Evolutionary conservation across 2,888 invertebrate genomes (phyloP).

Genomic region (Lycaena phlaeas): DNA sequence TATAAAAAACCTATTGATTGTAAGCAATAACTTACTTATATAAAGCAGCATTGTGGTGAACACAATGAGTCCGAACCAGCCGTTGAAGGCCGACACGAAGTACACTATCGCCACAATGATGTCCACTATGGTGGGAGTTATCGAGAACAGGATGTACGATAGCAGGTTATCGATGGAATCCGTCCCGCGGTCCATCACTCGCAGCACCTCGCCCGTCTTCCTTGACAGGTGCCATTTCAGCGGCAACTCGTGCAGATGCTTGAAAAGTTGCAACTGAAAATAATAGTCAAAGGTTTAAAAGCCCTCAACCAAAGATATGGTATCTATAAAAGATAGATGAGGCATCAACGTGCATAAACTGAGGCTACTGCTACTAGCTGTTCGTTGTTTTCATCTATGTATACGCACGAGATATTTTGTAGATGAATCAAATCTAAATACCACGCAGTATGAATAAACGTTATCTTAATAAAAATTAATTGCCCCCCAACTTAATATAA

Average conservation of each 20-base stretch:
- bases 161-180: conserved; percentile 95
- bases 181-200: conserved; percentile 98
- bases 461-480: too few relatives aligned
- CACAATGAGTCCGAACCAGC: conserved; percentile 96
- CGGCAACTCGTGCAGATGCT: conserved; percentile 91
- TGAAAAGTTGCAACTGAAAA: conserved; percentile 83
- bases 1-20: too few relatives aligned
- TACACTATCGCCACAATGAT: conserved; percentile 92
- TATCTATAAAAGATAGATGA: too few relatives aligned
- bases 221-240: conserved; percentile 95
- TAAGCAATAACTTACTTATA: conserved; percentile 90
- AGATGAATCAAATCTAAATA: too few relatives aligned
- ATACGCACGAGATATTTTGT: too few relatives aligned
- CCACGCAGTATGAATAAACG: too few relatives aligned
- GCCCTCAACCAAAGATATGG: too few relatives aligned
- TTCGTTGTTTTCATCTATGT: too few relatives aligned
- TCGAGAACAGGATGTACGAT: conserved; percentile 93
- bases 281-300: conserved; percentile 5
- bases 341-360: too few relatives aligned
- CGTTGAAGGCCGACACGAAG: conserved; percentile 90
- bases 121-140: conserved; percentile 93
- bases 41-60: conserved; percentile 94
- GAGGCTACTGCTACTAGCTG: too few relatives aligned
- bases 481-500: too few relatives aligned
- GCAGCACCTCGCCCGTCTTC: conserved; percentile 96